Evolutionary conservation across 2,113 vertebrate genomes (phyloP).

Genomic region (Nematolebias whitei): DNA sequence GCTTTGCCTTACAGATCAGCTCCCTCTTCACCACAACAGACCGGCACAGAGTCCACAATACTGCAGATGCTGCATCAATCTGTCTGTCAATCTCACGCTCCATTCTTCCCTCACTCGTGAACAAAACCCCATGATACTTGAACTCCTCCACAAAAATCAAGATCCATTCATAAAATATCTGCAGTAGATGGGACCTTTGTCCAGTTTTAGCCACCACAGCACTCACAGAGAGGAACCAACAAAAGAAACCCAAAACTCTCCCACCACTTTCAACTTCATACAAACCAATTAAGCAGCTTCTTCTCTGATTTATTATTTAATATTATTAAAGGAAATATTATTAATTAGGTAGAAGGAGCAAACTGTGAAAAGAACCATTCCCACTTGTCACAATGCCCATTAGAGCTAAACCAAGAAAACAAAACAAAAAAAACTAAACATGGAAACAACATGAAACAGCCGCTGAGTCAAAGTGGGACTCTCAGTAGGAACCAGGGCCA

Average conservation of each 20-base stretch:
- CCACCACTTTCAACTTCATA: constrained; percentile 39
- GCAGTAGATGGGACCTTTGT: background rate
- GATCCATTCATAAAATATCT: no score
- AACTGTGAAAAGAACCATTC: constrained; percentile 66
- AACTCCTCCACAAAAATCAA: no score
- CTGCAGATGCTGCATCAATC: no score
- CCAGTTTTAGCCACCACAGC: constrained; percentile 12
- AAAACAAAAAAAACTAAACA: constrained; percentile 56
- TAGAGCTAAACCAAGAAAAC: constrained; percentile 50
- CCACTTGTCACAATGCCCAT: constrained; percentile 63
- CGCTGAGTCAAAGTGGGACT: constrained; percentile 58
- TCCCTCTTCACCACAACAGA: no score
- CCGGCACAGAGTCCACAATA: no score
- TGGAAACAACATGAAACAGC: constrained; percentile 63
- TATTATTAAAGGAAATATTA: constrained; percentile 62
- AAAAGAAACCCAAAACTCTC: constrained; percentile 44
- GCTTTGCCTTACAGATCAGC: no score
- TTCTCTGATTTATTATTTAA: constrained; percentile 64
- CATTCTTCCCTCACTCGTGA: no score
- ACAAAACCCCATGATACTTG: no score
- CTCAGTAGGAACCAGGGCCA: constrained; percentile 64
- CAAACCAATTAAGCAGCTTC: constrained; percentile 31
- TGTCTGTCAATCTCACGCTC: no score
- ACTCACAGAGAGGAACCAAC: background rate
- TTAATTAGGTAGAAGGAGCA: constrained; percentile 69